phyloP scores from a whole-genome alignment of 1,140 invertebrate genomes.

The Paramacrobiotus metropolitanus region DNA sequence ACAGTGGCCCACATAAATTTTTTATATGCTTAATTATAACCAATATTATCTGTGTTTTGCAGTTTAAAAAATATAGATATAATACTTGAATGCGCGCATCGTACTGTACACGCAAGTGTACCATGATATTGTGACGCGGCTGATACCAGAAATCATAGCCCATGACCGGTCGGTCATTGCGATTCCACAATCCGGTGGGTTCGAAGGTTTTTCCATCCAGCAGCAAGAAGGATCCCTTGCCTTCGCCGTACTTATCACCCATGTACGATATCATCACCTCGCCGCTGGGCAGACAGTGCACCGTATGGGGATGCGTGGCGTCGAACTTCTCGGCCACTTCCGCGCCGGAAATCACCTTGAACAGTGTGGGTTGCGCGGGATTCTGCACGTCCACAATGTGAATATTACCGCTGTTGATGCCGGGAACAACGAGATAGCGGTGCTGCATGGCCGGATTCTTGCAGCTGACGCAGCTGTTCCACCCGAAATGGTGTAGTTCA shows the following conservation, averaged over 20 bases:
- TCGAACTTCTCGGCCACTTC: not conserved
- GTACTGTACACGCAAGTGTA: too few species aligned
- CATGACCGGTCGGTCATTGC: slow-evolving; percentile 13
- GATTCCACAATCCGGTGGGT: slow-evolving; percentile 32
- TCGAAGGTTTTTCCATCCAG: slow-evolving; percentile 56
- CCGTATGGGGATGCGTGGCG: slow-evolving; percentile 50
- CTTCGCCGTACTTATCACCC: slow-evolving; percentile 48
- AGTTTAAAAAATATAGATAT: too few species aligned
- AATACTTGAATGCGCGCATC: too few species aligned
- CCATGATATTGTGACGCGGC: too few species aligned
- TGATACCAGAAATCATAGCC: slow-evolving; percentile 83
- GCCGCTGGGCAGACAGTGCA: slow-evolving; percentile 69
- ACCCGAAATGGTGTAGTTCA: slow-evolving; percentile 81
- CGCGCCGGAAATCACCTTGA: slow-evolving; percentile 29
- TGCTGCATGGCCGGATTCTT: slow-evolving; percentile 33
- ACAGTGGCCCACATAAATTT: too few species aligned
- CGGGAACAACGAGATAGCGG: slow-evolving; percentile 55
- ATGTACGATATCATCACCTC: slow-evolving; percentile 82
- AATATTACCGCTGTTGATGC: slow-evolving; percentile 52
- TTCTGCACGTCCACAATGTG: slow-evolving; percentile 60
- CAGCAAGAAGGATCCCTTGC: slow-evolving; percentile 38
- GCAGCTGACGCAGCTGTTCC: slow-evolving; percentile 62
- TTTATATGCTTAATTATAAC: too few species aligned
- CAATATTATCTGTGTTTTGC: too few species aligned
- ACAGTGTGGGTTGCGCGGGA: slow-evolving; percentile 33